Percentiles rank a stretch among this genome's conserved stretches.
Evolutionary conservation across 92 coral and sea anemone species (phyloP).

Genomic region (Meandrina meandrites): DNA sequence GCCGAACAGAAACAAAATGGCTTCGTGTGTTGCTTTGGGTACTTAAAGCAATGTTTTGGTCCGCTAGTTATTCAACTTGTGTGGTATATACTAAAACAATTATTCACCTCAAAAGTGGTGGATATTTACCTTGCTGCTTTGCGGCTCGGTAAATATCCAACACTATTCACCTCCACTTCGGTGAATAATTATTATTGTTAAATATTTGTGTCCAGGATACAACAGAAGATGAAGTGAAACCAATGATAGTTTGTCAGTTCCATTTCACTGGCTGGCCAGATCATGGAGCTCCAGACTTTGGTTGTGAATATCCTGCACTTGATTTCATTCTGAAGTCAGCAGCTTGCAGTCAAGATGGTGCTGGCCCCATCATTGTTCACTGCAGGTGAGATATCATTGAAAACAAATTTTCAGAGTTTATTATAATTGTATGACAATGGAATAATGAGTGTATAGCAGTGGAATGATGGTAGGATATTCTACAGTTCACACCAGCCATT

Average conservation of each 20-base stretch:
- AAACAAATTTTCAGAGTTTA: neutral
- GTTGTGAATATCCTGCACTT: slow-evolving; percentile 77
- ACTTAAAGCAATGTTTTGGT: too few species aligned
- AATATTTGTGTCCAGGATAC: slow-evolving; percentile 52
- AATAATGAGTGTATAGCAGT: neutral
- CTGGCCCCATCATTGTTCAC: slow-evolving; percentile 95
- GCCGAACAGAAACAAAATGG: too few species aligned
- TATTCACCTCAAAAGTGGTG: too few species aligned
- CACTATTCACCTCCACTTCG: too few species aligned
- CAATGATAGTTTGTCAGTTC: slow-evolving; percentile 84
- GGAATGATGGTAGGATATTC: neutral
- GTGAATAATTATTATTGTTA: neutral
- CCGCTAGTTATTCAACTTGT: too few species aligned
- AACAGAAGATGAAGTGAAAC: slow-evolving; percentile 70
- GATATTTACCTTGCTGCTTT: too few species aligned
- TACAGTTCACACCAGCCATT: neutral
- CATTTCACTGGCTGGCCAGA: slow-evolving; percentile 99
- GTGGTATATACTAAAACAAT: too few species aligned
- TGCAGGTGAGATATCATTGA: slow-evolving; percentile 74
- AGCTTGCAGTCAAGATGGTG: slow-evolving; percentile 69
- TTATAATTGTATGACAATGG: neutral
- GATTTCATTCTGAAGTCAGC: slow-evolving; percentile 80
- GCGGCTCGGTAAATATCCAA: too few species aligned
- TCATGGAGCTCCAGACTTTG: slow-evolving; percentile 92
- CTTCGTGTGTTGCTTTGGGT: too few species aligned